Base-by-base conservation (phyloP, 1,140 invertebrate species). In the Penaeus vannamei region DNA sequence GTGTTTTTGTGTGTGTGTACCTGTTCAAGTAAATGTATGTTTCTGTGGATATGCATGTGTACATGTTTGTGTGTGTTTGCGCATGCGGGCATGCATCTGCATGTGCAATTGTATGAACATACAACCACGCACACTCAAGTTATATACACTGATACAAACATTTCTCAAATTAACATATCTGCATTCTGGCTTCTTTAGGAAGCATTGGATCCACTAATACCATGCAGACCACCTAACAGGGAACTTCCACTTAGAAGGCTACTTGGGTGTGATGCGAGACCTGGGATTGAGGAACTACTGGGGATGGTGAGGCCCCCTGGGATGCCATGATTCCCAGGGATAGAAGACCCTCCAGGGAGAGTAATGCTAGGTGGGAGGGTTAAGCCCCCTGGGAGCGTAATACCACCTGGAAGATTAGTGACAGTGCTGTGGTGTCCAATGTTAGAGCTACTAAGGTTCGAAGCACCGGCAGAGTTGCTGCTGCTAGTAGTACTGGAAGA, bases 401-500 rank as follows among this genome's bases (percentile, higher is more conserved):
- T 53, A 53, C 53, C 53, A 17, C 53, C 53, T 53, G 53, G 53
- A 53, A 53, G 53, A 53, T 53, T 53, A 53, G 53, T 53, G 53
- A 53, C 53, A 17, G 53, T 53, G 53, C 53, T 53, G 53, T 53
- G 53, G 14, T 53, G 53, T 53, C 53, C 53, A 53, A 53, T 53
- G 53, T 53, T 53, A 53, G 53, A 53, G 53, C 53, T 53, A 53
- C 5, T 53, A 14, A 10, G 53, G 53, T 53, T 53, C 14, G 53
- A 53, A 53, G 8, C 53, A 53, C 53, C 53, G 17, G 53, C 53
- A 53, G 53, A 53, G 53, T 53, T 53, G 17, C 23, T 2, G 79
- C 86, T 87, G n/a, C 46, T 72, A 60, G 85, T 62, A n/a, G 62
- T 42, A 46, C 10, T 80, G 85, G 4, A 81, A 62, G 29, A 80